Evolutionary conservation across 2,113 vertebrate species (phyloP).

Genomic region (Neolamprologus variostigma): DNA sequence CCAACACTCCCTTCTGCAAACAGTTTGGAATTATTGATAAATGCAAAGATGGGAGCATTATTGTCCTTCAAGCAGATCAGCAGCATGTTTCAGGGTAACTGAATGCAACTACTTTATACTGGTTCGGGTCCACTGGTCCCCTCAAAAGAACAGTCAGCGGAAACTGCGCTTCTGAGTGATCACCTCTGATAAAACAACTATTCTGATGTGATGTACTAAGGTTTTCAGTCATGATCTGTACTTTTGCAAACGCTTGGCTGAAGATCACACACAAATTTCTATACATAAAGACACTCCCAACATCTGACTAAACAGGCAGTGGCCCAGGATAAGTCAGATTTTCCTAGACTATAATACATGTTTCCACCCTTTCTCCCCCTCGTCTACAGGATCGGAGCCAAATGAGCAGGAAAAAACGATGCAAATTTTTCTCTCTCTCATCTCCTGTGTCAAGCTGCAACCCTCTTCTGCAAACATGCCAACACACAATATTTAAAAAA

Average conservation of each 20-base stretch:
- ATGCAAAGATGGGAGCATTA: too few species aligned
- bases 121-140: too few species aligned
- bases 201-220: not conserved
- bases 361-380: not conserved
- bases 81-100: not conserved
- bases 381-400: not conserved
- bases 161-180: rapidly evolving
- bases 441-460: not conserved
- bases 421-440: not conserved
- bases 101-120: not conserved
- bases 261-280: not conserved
- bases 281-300: not conserved
- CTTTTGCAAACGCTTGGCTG: not conserved
- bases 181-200: not conserved
- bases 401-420: not conserved
- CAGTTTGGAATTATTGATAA: not conserved
- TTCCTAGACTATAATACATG: not conserved
- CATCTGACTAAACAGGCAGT: not conserved
- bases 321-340: not conserved
- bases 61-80: not conserved
- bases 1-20: not conserved
- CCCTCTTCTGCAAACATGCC: not conserved
- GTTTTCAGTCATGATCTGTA: not conserved
- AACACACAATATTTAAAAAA: not conserved
- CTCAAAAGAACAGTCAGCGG: not conserved